Evolutionary conservation across 2,888 invertebrate genomes (phyloP), one percentile per base, ranked within the genome.

Genomic region (Nomada ferruginata): DNA sequence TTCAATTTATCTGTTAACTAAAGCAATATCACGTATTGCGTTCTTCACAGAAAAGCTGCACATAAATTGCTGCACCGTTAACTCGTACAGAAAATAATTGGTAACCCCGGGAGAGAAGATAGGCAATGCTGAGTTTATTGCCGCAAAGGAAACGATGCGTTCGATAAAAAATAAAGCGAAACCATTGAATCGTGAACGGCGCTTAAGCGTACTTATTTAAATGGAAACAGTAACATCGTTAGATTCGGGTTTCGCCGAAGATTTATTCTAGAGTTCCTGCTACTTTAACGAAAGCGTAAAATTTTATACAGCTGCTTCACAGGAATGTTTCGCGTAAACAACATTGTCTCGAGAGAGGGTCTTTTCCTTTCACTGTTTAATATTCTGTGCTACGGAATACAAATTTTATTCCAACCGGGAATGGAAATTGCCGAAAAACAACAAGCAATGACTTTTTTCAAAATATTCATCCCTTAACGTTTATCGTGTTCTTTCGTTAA

Each of bases 141-240:
- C 36, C 26, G 18, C 13, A 15, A 68, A 42, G 50, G 26, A 60
- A 9, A 15, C 20, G 23, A 26, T n/a, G 59, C 1, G 13, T 59
- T 42, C 42, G 13, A 44, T 59, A 23, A n/a, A 74, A 68, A 59
- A 68, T 68, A 59, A 52, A 20, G 50, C 50, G 52, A 36, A 42
- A 11, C 59, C 59, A 1, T 47, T 59, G 42, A 60, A 59, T 68
- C 50, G 47, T 50, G 74, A 11, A 11, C 50, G 4, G 59, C 50
- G 52, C 61, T 61, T 53, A 60, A 69, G 42, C 47, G 68, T 59
- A n/a, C 23, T 60, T 52, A 60, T 15, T 61, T 53, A 42, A 50
- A 26, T 44, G 15, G 59, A 18, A 42, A 60, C 59, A 23, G 42
- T 75, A 69, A 69, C 69, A 42, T 44, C 42, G 75, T 69, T 61